Evolutionary conservation across 2,888 invertebrate species (phyloP).

Genomic region (Dryobota labecula): DNA sequence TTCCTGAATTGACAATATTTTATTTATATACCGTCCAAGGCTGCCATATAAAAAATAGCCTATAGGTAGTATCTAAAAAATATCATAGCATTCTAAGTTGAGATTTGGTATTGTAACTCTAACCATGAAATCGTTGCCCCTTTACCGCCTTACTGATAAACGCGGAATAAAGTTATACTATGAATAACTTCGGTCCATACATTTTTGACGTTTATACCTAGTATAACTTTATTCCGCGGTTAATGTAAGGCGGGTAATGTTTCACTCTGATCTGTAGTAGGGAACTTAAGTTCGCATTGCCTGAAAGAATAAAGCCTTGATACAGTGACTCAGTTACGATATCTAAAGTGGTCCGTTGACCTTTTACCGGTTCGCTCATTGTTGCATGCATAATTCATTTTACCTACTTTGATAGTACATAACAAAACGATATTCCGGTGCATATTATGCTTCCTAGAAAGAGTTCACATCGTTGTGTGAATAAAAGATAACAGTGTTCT

Average conservation of each 20-base stretch:
- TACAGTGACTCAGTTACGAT: constrained; percentile 89
- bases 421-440: constrained; percentile 15
- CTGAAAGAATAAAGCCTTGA: constrained; percentile 87
- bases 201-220: too few species aligned
- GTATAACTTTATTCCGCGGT: too few species aligned
- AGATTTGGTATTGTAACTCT: constrained; percentile 61
- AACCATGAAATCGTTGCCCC: constrained; percentile 77
- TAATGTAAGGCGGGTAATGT: too few species aligned
- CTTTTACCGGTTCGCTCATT: constrained; percentile 83
- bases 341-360: constrained; percentile 86
- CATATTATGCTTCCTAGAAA: constrained; percentile 26
- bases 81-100: constrained; percentile 53
- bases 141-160: too few species aligned
- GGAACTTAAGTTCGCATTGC: constrained; percentile 73
- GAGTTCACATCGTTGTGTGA: constrained; percentile 6
- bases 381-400: constrained; percentile 77
- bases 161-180: too few species aligned
- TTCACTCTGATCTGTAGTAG: constrained; percentile 65
- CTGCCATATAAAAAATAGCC: constrained; percentile 47
- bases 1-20: constrained; percentile 62
- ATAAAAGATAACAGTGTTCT: constrained; percentile 21
- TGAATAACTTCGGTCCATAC: too few species aligned
- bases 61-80: constrained; percentile 43
- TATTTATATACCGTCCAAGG: constrained; percentile 51
- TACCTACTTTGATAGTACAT: constrained; percentile 58